phyloP scores from a whole-genome alignment of 1,140 invertebrate species.

The Nixonia krombeini region DNA sequence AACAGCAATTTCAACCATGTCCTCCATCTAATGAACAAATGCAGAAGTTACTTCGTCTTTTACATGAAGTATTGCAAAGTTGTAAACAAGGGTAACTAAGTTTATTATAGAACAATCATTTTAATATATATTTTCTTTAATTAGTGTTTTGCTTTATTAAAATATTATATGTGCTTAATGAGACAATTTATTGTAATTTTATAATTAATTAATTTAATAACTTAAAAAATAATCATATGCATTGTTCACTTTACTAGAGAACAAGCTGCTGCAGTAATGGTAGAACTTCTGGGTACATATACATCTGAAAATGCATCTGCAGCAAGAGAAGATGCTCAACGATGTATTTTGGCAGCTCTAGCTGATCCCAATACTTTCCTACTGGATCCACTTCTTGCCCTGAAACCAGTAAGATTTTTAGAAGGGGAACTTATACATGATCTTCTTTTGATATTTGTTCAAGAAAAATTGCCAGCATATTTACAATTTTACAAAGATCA shows the following conservation, averaged over 20 bases:
- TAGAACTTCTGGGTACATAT: slow-evolving; percentile 95
- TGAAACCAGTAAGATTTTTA: slow-evolving; percentile 96
- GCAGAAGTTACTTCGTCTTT: slow-evolving; percentile 89
- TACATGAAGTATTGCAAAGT: slow-evolving; percentile 89
- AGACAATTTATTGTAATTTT: too few relatives aligned
- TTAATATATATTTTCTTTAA: background rate
- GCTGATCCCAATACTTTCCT: slow-evolving; percentile 96
- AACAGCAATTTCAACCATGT: slow-evolving; percentile 86
- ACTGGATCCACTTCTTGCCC: slow-evolving; percentile 90
- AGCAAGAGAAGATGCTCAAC: slow-evolving; percentile 95
- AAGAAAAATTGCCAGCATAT: slow-evolving; percentile 92
- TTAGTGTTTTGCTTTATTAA: background rate
- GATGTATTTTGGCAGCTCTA: slow-evolving; percentile 94
- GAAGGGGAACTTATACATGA: slow-evolving; percentile 97
- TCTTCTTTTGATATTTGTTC: slow-evolving; percentile 95
- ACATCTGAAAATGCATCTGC: slow-evolving; percentile 97
- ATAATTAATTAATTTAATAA: too few relatives aligned
- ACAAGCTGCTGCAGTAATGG: slow-evolving; percentile 95
- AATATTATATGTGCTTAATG: too few relatives aligned
- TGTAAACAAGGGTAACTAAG: slow-evolving; percentile 78
- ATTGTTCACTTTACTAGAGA: slow-evolving; percentile 84
- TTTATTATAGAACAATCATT: background rate
- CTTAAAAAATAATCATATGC: slow-evolving; percentile 23
- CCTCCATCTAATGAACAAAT: slow-evolving; percentile 91
- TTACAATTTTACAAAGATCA: slow-evolving; percentile 93